Base-by-base conservation (phyloP, 2,888 invertebrate species). In the Sarcophaga carnaria region DNA sequence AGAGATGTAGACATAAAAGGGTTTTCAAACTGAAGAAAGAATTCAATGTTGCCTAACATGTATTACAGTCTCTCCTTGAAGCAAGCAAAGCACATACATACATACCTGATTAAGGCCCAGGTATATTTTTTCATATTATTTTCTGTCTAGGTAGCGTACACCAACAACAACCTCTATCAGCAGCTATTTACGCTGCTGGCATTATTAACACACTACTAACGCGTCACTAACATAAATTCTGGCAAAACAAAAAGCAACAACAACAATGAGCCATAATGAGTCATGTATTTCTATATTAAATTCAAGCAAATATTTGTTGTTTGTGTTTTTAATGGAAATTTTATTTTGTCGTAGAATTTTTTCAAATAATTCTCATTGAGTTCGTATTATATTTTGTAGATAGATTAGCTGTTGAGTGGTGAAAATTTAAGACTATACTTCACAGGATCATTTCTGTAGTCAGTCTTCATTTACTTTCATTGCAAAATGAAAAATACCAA, bases 361-460 rank as follows among this genome's bases (percentile, higher is more conserved):
- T 14, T n/a, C 2, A 25, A 22, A 10, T 12, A 89, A 89, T 91
- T 91, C 91, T 20, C 89, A 91, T 88, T 17, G 6, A 49, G 82
- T 90, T 91, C 72, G 74, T 49, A 17, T 20, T 6, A 0, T 10
- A 6, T 2, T 12, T 4, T 1, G 1, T n/a, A 49, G 4, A 84
- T 81, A 64, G 80, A 47, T 11, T 25, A 10, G 6, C 49, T 14
- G 62, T 4, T 83, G 70, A 76, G 69, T 12, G 0, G 0, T 10
- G 47, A 74, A 66, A 83, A 89, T 0, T 91, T 92, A 93, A 93
- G 93, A 93, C 93, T 93, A 93, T 93, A 93, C 95, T 95, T 95
- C 94, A 95, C 95, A 95, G 95, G 95, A 95, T 95, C 95, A 95
- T 95, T 95, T 95, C 95, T 95, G 95, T 95, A 95, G 95, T 95